These are phyloP conservation scores for Eonycteris spelaea DNA, from an alignment of 2,113 vertebrate species.

Conservation along the genomic window DNA sequence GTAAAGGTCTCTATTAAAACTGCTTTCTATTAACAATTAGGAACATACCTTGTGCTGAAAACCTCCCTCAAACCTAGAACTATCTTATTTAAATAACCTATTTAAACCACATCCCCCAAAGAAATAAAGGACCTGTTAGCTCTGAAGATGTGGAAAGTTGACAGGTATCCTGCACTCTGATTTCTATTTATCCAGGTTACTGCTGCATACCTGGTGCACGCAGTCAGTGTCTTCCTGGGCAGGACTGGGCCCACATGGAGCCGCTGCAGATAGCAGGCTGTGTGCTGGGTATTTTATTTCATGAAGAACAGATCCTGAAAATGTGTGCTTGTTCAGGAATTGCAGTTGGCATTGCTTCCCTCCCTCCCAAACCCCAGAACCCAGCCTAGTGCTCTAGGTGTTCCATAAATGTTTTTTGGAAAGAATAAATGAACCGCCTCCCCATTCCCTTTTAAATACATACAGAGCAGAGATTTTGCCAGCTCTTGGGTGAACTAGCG, in stretches of 20 bases:
- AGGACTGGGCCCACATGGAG: not conserved
- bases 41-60: slow-evolving; percentile 64
- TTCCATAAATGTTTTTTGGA: not conserved
- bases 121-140: not conserved
- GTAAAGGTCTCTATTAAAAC: slow-evolving; percentile 67
- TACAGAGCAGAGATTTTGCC: not conserved
- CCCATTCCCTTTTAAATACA: not conserved
- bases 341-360: not conserved
- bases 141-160: not conserved
- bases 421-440: not conserved
- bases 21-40: slow-evolving; percentile 75
- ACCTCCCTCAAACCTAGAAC: slow-evolving; percentile 45
- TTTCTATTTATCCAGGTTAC: not conserved
- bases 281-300: not conserved
- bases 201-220: not conserved
- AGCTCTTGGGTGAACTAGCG: not conserved
- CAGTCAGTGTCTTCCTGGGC: not conserved
- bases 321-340: not conserved
- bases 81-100: slow-evolving; percentile 48
- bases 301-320: not conserved
- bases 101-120: slow-evolving; percentile 13
- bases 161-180: not conserved
- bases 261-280: not conserved
- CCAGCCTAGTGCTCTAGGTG: not conserved
- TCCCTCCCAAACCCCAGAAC: not conserved